phyloP scores from a whole-genome alignment of 2,797 vertebrate species.

The Clarias fuscus region DNA sequence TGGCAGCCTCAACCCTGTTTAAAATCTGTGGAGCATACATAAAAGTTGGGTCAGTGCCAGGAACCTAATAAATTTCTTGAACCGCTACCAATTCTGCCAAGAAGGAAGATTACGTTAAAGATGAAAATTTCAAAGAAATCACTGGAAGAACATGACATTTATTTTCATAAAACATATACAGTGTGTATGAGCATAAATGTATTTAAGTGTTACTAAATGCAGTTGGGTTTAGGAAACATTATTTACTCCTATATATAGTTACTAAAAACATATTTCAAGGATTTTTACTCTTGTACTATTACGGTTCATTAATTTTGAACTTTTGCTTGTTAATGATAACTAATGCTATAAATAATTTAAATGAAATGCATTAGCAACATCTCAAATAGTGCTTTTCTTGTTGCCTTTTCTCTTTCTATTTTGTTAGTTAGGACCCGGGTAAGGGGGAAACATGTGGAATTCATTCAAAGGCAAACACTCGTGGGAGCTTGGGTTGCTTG shows the following conservation, averaged over 20 bases:
- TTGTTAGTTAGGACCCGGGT: conserved; percentile 49
- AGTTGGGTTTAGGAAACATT: not conserved
- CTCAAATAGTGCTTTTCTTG: not conserved
- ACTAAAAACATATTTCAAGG: not conserved
- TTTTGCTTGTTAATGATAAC: not conserved
- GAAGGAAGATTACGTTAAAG: no score
- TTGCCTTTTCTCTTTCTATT: conserved; percentile 9
- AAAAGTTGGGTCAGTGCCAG: no score
- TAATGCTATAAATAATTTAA: not conserved
- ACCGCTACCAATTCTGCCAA: no score
- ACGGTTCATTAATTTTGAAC: not conserved
- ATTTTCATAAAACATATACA: no score
- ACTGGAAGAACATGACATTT: no score
- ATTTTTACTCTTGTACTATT: not conserved
- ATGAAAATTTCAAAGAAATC: no score
- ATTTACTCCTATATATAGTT: not conserved
- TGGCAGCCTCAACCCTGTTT: no score
- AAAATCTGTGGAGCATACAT: no score
- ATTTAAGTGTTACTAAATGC: not conserved
- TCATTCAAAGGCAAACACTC: conserved; percentile 68
- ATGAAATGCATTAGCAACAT: not conserved
- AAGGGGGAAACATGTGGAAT: conserved; percentile 54
- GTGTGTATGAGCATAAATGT: not conserved
- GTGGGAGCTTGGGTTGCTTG: conserved; percentile 75
- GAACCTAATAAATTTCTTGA: no score